Evolutionary conservation across 1,140 invertebrate species (phyloP), one percentile per base, ranked within the genome.

Genomic region (Manduca sexta): DNA sequence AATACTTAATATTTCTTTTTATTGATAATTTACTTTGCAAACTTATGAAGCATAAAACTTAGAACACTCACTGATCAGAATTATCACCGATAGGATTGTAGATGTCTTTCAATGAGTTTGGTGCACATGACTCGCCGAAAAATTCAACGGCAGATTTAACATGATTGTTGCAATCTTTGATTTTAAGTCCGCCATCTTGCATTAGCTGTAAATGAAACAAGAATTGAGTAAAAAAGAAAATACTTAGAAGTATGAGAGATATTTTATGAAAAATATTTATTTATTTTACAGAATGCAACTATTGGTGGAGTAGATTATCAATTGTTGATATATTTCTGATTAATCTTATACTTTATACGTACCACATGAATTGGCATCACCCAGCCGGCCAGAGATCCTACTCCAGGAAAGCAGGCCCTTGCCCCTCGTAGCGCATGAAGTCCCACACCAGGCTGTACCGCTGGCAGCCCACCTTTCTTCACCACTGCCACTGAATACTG

Each of bases 121-220:
- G 94, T 13, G 97, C 95, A 87, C 97, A 99, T 41, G 96, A 97
- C 40, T 91, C 89, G 3, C 94, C 93, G 77, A 99, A 99, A 74
- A 91, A 98, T 52, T 93, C 90, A 7, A 94, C 94, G 0, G 96
- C 93, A 2, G 95, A 94, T 82, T 98, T 97, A 0, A 99, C 95
- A 74, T 98, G 94, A 86, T 98, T 98, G 65, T 99, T 99, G 69
- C 97, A 99, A 74, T 97, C 95, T 18, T 94, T 91, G 30, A 96
- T 89, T 72, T 94, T 91, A 85, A 97, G 89, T 26, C 91, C 91
- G 16, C 93, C 93, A 51, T 92, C 81, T 68, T 91, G 89, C 90
- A 98, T 95, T 14, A 98, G 75, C 91, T 95, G 72, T 48, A 69
- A 2, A 21, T 33, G 35, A 45, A 47, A 29, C n/a, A n/a, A n/a